phyloP scores from a whole-genome alignment of 2,797 vertebrate species.

The Podarcis siculus region DNA sequence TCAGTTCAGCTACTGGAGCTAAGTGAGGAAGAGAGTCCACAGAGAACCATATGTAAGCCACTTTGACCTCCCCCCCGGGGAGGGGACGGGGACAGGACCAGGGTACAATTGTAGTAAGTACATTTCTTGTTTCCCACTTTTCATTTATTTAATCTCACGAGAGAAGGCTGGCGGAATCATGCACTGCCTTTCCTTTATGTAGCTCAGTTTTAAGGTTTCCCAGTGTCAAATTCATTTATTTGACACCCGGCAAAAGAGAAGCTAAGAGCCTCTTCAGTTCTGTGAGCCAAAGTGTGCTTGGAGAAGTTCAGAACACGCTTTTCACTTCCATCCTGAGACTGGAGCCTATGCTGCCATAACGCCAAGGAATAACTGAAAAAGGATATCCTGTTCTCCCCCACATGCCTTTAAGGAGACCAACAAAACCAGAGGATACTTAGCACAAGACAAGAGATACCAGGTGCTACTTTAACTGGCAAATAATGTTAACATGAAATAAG shows the following conservation, averaged over 20 bases:
- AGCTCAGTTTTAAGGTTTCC: background rate
- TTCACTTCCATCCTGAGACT: slow-evolving; percentile 54
- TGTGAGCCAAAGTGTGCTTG: background rate
- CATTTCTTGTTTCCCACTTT: background rate
- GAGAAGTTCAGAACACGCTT: slow-evolving; percentile 50
- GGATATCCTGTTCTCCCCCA: slow-evolving; percentile 71
- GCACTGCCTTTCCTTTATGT: background rate
- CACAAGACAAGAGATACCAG: slow-evolving; percentile 50
- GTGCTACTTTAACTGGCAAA: slow-evolving; percentile 63
- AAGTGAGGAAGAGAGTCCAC: background rate
- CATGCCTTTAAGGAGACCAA: slow-evolving; percentile 53
- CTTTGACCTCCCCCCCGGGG: background rate
- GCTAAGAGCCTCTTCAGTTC: slow-evolving; percentile 50
- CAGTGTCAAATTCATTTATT: background rate
- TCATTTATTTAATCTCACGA: background rate
- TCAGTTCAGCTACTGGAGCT: background rate
- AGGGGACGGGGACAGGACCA: too few relatives aligned
- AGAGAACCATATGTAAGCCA: background rate
- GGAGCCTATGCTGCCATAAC: slow-evolving; percentile 51
- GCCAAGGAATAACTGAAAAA: slow-evolving; percentile 70
- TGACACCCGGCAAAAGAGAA: background rate
- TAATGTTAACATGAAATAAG: slow-evolving; percentile 46
- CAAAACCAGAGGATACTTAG: slow-evolving; percentile 51
- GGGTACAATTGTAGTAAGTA: too few relatives aligned
- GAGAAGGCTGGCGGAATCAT: background rate